phyloP scores from a whole-genome alignment of 2,797 vertebrate species.

The Pygocentrus nattereri region DNA sequence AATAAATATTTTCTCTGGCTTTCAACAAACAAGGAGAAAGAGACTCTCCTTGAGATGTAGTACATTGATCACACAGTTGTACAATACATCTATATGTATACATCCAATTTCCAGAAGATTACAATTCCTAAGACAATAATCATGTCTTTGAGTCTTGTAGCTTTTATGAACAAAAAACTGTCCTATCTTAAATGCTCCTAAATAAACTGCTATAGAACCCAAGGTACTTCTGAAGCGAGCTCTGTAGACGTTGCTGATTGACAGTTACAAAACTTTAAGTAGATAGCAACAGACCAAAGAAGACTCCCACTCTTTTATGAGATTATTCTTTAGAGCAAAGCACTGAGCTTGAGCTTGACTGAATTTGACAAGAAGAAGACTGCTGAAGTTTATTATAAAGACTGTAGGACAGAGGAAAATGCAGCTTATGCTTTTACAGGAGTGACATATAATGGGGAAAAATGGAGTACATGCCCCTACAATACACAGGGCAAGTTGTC shows the following conservation, averaged over 20 bases:
- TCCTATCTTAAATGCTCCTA: neutral
- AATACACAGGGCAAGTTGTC: conserved; percentile 9
- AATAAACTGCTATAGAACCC: neutral
- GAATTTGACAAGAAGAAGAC: conserved; percentile 17
- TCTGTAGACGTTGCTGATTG: conserved; percentile 4
- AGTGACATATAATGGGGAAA: conserved; percentile 14
- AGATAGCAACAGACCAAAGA: conserved; percentile 1
- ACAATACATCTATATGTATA: too few relatives aligned
- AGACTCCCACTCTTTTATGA: conserved; percentile 7
- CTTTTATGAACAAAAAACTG: neutral
- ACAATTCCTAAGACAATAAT: neutral
- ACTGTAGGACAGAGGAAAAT: neutral
- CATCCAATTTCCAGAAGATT: neutral
- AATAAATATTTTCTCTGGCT: too few relatives aligned
- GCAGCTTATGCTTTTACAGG: neutral
- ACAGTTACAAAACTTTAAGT: conserved; percentile 22
- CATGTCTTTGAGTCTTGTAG: neutral
- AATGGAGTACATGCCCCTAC: conserved; percentile 1
- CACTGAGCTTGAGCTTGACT: neutral
- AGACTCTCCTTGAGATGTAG: too few relatives aligned
- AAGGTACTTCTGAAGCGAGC: neutral
- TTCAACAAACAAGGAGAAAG: too few relatives aligned
- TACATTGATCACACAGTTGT: too few relatives aligned
- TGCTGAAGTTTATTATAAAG: neutral
- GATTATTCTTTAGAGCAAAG: conserved; percentile 21